phyloP scores from a whole-genome alignment of 2,888 invertebrate species.

The Drosophila borborema region DNA sequence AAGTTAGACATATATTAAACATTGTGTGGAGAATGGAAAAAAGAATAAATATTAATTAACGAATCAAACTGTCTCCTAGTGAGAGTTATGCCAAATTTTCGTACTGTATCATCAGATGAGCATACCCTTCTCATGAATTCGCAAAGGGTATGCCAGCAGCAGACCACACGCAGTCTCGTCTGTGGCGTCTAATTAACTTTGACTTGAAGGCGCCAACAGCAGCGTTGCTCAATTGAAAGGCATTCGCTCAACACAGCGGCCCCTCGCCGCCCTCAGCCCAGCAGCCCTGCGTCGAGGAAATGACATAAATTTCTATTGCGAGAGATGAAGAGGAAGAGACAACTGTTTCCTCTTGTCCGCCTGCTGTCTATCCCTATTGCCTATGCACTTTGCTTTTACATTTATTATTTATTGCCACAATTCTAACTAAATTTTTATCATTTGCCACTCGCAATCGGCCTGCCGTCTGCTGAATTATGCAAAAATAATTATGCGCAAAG shows the following conservation, averaged over 20 bases:
- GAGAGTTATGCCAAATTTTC: neutral
- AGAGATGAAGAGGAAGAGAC: neutral
- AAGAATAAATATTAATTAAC: too few relatives aligned
- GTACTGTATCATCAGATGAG: too few relatives aligned
- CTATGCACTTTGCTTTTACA: constrained; percentile 19
- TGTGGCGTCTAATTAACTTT: constrained; percentile 53
- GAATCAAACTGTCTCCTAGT: neutral
- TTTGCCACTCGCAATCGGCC: constrained; percentile 58
- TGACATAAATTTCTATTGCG: constrained; percentile 69
- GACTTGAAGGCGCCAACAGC: constrained; percentile 56
- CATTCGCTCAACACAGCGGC: constrained; percentile 39
- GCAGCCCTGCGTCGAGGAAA: constrained; percentile 43
- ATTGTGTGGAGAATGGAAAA: too few relatives aligned
- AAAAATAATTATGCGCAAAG: constrained; percentile 80
- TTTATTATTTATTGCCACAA: constrained; percentile 72
- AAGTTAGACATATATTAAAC: too few relatives aligned
- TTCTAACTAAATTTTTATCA: constrained; percentile 77
- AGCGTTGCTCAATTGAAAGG: constrained; percentile 62
- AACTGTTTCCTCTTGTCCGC: constrained; percentile 18
- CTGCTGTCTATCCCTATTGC: constrained; percentile 3
- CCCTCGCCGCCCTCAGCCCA: neutral
- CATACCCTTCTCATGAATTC: neutral
- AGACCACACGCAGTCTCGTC: constrained; percentile 19
- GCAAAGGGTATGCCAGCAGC: neutral
- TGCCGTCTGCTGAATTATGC: constrained; percentile 69